Base-by-base conservation (phyloP, 2,113 vertebrate species). In the Prietella phreatophila region DNA sequence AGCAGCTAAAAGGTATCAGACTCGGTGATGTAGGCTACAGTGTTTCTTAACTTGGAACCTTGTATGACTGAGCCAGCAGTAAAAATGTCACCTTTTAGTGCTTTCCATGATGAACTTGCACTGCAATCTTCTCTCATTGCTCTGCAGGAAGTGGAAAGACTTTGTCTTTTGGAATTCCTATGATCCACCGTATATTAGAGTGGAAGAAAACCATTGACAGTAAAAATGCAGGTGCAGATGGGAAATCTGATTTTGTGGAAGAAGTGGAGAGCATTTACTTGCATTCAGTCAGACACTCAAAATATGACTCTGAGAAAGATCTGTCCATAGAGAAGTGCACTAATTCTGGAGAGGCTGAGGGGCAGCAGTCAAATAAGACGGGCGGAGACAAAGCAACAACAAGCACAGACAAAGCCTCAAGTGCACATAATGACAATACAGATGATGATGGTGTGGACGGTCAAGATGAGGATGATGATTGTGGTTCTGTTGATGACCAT, bases 141-240 rank as follows among this genome's bases (percentile, higher is more conserved):
- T 82, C 6, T 78, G 39, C 91, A 99, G 98, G 98, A 93, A 99
- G 98, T 0, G 98, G 98, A 19, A 99, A 99, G 93, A 99, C 98
- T 0, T 94, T 99, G 82, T 97, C 98, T 83, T 99, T 99, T 92
- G 97, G 97, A 69, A 99, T 99, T 91, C 98, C 98, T 1, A 96
- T 99, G 96, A 98, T 99, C 91, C 96, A 99, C 71, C 90, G 94
- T 61, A 97, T 99, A 91, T 93, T 99, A 86, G 95, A 97, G 90
- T 97, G 97, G 97, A 96, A 94, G 88, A 93, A 94, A 73, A 55
- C 90, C 5, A 17, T 89, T 4, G 82, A 91, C 71, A 85, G 90
- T 90, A 91, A 92, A 73, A 67, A 4, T 42, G 47, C n/a, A 22
- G 81, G 79, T 3, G 84, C 53, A 14, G 67, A 86, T 15, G 85